Conservation (phyloP, 2,113 vertebrate species). For the Erythrolamprus reginae region DNA sequence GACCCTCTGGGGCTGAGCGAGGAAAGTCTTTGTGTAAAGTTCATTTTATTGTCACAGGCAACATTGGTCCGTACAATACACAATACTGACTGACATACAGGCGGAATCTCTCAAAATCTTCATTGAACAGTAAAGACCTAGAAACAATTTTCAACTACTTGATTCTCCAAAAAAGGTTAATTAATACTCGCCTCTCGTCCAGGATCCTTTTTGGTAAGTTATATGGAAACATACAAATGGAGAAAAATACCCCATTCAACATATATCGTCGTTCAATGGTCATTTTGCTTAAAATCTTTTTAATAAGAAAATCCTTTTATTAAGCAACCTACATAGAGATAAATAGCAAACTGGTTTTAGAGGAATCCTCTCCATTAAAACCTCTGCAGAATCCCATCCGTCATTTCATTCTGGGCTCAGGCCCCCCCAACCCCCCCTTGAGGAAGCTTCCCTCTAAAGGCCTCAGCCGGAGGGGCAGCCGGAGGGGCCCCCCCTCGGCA, state of each 20-base stretch:
- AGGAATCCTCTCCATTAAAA: constrained; percentile 70
- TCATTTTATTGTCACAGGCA: constrained; percentile 79
- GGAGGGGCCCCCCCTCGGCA: constrained; percentile 51
- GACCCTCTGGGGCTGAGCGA: no score
- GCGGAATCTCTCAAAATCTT: constrained; percentile 74
- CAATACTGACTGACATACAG: constrained; percentile 77
- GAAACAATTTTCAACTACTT: constrained; percentile 71
- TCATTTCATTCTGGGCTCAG: constrained; percentile 57
- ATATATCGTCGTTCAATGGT: constrained; percentile 75
- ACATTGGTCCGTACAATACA: constrained; percentile 76
- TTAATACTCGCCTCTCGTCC: constrained; percentile 63
- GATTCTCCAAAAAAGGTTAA: constrained; percentile 72
- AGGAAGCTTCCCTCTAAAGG: constrained; percentile 47
- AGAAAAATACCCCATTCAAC: constrained; percentile 81
- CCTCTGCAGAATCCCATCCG: constrained; percentile 66
- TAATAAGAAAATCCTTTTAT: constrained; percentile 73
- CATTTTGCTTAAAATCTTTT: constrained; percentile 77
- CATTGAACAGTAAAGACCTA: constrained; percentile 74
- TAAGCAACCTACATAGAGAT: constrained; percentile 77
- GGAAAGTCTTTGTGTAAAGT: constrained; percentile 66
- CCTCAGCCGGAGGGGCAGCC: constrained; percentile 62
- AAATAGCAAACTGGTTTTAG: constrained; percentile 77
- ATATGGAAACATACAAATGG: constrained; percentile 77
- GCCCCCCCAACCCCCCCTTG: constrained; percentile 38
- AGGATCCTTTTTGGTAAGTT: constrained; percentile 67